These are phyloP conservation scores for Tanypteryx hageni DNA, from an alignment of 2,888 invertebrate genomes.

Conservation along the genomic window DNA sequence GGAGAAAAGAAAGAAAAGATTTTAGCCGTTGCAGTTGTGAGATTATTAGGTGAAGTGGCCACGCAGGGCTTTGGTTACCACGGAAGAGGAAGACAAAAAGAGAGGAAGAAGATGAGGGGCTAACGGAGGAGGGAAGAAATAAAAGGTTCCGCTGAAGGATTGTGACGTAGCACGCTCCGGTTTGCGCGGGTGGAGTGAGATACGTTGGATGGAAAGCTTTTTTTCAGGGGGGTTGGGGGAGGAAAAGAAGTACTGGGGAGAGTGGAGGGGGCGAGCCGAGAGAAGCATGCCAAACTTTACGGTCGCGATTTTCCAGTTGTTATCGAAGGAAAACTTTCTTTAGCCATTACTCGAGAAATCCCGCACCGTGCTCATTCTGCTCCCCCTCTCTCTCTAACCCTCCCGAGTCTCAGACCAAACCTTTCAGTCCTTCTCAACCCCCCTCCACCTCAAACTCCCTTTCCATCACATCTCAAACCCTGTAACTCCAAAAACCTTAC, in stretches of 20 bases:
- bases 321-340: slow-evolving; percentile 61
- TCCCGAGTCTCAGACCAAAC: slow-evolving; percentile 70
- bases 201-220: slow-evolving; percentile 75
- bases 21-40: background rate
- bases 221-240: slow-evolving; percentile 65
- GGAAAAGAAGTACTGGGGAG: slow-evolving; percentile 56
- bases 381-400: slow-evolving; percentile 66
- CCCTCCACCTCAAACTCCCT: background rate
- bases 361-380: slow-evolving; percentile 51
- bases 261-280: slow-evolving; percentile 73
- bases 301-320: slow-evolving; percentile 70
- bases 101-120: slow-evolving; percentile 66
- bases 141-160: slow-evolving; percentile 73
- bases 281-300: slow-evolving; percentile 80
- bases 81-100: background rate
- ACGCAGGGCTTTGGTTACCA: background rate
- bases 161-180: slow-evolving; percentile 75
- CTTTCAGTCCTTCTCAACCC: slow-evolving; percentile 69
- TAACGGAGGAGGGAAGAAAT: slow-evolving; percentile 67
- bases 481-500: slow-evolving; percentile 27
- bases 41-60: background rate
- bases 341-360: slow-evolving; percentile 59
- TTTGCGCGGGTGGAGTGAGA: slow-evolving; percentile 75
- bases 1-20: background rate
- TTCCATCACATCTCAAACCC: slow-evolving; percentile 66